Evolutionary conservation across 1,140 invertebrate species (phyloP), one percentile per base, ranked within the genome.

Genomic region (Hyles euphorbiae): DNA sequence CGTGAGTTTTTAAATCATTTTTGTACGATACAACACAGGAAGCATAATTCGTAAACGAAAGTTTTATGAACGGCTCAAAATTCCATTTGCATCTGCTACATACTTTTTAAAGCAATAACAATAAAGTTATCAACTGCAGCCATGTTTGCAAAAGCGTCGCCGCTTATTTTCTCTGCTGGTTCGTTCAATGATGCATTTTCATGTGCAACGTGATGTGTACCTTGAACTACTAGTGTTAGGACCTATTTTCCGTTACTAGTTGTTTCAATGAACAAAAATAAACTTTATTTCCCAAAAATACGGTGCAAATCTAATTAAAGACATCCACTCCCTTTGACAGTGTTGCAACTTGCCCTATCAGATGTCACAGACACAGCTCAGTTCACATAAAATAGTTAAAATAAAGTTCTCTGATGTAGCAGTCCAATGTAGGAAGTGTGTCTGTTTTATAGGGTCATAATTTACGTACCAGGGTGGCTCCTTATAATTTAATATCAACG

Each of bases 301-400:
- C 49, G 48, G 58, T 65, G 62, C 55, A 60, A 69, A 58, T 64
- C 65, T 53, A 50, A 56, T 68, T 63, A 56, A 22, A 61, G 44
- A 5, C 1, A 34, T 8, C 10, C 32, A 57, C 40, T 62, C 61
- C 56, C 36, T 12, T 68, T 53, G 63, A 44, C 55, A 69, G 68
- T 76, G 70, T 73, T 58, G 69, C 77, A 74, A 80, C 59, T 61
- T 69, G 67, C 65, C 65, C 67, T 78, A 77, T 77, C 66, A 67
- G 74, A 71, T 78, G 72, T 76, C 80, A 71, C 63, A 74, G 60
- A 74, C 72, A 72, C 56, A 53, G 64, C 58, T 53, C 59, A 67
- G 61, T 68, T 71, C 68, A 72, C 69, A 77, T 80, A 79, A 78
- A 78, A 70, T 72, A 68, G 61, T 70, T 83, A 76, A 81, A 83